These are phyloP conservation scores for Rhinopithecus roxellana DNA, from an alignment of 2,113 vertebrate genomes.

Conservation along the genomic window DNA sequence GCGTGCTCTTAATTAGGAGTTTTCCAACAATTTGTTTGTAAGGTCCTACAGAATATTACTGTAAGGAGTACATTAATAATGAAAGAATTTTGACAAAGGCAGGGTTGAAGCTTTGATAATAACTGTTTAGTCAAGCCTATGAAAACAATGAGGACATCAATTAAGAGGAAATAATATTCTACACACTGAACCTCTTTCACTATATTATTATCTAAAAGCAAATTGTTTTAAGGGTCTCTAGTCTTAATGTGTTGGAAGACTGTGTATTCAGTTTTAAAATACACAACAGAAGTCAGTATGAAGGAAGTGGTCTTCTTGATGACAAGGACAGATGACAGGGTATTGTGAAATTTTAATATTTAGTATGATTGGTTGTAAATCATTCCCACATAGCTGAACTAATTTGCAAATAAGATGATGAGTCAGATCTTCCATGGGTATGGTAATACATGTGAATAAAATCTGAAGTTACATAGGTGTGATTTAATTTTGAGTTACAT, in stretches of 20 bases:
- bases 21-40: slow-evolving; percentile 30
- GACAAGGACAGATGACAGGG: slow-evolving; percentile 61
- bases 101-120: slow-evolving; percentile 50
- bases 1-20: slow-evolving; percentile 5
- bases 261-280: slow-evolving; percentile 57
- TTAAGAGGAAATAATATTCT: slow-evolving; percentile 50
- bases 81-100: slow-evolving; percentile 52
- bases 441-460: neutral
- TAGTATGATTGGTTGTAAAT: slow-evolving; percentile 50
- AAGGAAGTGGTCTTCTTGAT: slow-evolving; percentile 60
- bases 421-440: slow-evolving; percentile 54
- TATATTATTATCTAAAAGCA: slow-evolving; percentile 16
- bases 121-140: slow-evolving; percentile 55
- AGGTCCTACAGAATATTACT: slow-evolving; percentile 6
- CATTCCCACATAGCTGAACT: slow-evolving; percentile 54
- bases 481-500: neutral
- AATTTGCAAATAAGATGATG: slow-evolving; percentile 45
- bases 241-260: slow-evolving; percentile 35
- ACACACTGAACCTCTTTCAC: neutral
- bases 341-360: slow-evolving; percentile 67
- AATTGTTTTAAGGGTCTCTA: slow-evolving; percentile 21
- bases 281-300: slow-evolving; percentile 58
- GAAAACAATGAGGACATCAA: slow-evolving; percentile 49
- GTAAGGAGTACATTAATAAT: slow-evolving; percentile 33
- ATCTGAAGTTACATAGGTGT: neutral